Evolutionary conservation across 2,113 vertebrate species (phyloP).

Genomic region (Tringa solitaria): DNA sequence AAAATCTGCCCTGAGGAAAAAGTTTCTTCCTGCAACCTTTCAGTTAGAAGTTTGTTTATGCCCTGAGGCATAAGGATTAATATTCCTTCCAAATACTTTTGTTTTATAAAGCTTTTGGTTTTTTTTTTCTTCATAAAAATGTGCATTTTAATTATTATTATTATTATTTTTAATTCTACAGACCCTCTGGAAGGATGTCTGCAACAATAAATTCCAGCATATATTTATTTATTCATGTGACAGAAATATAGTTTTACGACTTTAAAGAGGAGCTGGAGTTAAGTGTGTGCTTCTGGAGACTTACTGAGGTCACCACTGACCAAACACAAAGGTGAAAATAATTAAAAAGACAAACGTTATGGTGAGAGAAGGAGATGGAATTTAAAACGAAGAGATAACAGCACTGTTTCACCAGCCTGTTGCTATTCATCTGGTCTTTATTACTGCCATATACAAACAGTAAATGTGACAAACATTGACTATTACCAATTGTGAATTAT

Average conservation of each 20-base stretch:
- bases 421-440: not conserved
- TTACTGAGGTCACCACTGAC: not conserved
- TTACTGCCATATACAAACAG: not conserved
- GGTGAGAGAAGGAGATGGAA: not conserved
- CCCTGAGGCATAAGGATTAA: not conserved
- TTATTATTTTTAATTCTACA: not conserved
- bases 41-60: slow-evolving; percentile 2
- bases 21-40: not conserved
- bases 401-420: not conserved
- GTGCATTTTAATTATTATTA: not conserved
- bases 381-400: not conserved
- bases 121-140: not conserved
- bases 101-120: not conserved
- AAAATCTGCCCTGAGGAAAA: slow-evolving; percentile 23
- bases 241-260: not conserved
- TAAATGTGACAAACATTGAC: not conserved
- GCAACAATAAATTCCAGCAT: not conserved
- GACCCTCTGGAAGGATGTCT: not conserved
- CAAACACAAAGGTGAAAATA: not conserved
- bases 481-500: not conserved
- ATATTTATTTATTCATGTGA: not conserved
- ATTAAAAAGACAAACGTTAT: not conserved
- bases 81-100: not conserved
- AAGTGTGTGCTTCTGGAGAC: not conserved
- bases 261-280: not conserved